Evolutionary conservation across 1,140 invertebrate genomes (phyloP), one percentile per base, ranked within the genome.

Genomic region (Apis dorsata): DNA sequence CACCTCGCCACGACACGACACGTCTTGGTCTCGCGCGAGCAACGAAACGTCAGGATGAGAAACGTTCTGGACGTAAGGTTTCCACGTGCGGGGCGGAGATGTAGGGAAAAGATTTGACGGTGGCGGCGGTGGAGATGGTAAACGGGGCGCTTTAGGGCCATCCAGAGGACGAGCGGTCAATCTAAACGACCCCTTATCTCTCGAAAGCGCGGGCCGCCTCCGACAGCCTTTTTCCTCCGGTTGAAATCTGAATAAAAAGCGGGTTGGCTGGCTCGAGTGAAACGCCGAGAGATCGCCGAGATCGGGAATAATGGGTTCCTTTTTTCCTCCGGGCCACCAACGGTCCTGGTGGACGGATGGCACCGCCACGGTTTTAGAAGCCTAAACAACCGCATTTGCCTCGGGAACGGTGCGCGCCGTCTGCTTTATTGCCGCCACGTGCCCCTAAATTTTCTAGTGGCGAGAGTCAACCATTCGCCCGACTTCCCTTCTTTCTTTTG

Each of bases 101-200:
- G 83, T 86, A 70, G 85, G 86, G 85, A 86, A 90, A 90, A 92
- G 91, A 93, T 93, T 93, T 91, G 80, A 90, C 79, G 89, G 83
- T 51, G 77, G 85, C 79, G 89, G 83, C 57, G 77, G 85, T 90
- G 91, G 90, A 92, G 90, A 93, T 92, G 92, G 90, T 92, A 92
- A 93, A 92, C 85, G 90, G 84, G 89, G 81, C 92, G 90, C 93
- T 93, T 94, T 92, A 93, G 90, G 90, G 92, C 92, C 92, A 92
- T 93, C 85, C 87, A 76, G 93, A 79, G 90, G 85, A 90, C 90
- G 84, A 91, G 86, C 91, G 93, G 93, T 94, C 93, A 94, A 93
- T 94, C 91, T 93, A 93, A 93, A 93, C 86, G 92, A 91, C 89
- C 89, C 80, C 90, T 93, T 94, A 93, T 93, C 91, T 93, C 90